Base-by-base conservation (phyloP, 2,113 vertebrate genomes). In the Lophotis ruficrista region DNA sequence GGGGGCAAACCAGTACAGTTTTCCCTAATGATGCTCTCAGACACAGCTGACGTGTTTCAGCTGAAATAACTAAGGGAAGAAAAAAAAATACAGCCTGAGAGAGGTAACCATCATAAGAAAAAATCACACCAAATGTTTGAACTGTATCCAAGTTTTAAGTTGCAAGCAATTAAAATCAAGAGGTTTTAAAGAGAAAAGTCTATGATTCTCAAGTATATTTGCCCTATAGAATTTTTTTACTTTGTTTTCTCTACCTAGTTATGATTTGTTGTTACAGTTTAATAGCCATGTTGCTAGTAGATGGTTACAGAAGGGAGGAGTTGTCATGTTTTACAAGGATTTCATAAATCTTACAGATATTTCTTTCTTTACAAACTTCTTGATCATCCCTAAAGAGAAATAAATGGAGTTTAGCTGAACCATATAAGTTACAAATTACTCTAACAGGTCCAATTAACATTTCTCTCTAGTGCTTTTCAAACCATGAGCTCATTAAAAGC, bases 381-480 rank as follows among this genome's bases (percentile, higher is more conserved):
- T 68, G 53, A 62, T 90, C 25, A 54, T 94, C 95, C 69, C 93
- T 91, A 33, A 96, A 93, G 90, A 94, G 73, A 95, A 87, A 75
- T 90, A 94, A 94, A 94, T 73, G 33, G 61, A 88, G 48, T 87
- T 93, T 70, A 57, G 92, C 81, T 87, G 87, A 90, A 86, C 60
- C 51, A 10, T 91, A 2, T 69, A 88, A 90, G 58, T 90, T 94
- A 89, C 58, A 93, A 93, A 96, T 94, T 28, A 86, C 79, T 87
- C 92, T 87, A 88, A 87, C 69, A 78, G 54, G 41, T 81, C 58
- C 77, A 87, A 95, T 96, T 96, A 93, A 91, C 93, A 87, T 92
- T 97, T 95, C 61, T 96, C 82, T 96, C 82, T 71, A 71, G 82
- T 80, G 87, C 72, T 84, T 96, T 90, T 85, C 87, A 92, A 97